Base-by-base conservation (phyloP, 2,113 vertebrate species). In the Todiramphus saurophagus region DNA sequence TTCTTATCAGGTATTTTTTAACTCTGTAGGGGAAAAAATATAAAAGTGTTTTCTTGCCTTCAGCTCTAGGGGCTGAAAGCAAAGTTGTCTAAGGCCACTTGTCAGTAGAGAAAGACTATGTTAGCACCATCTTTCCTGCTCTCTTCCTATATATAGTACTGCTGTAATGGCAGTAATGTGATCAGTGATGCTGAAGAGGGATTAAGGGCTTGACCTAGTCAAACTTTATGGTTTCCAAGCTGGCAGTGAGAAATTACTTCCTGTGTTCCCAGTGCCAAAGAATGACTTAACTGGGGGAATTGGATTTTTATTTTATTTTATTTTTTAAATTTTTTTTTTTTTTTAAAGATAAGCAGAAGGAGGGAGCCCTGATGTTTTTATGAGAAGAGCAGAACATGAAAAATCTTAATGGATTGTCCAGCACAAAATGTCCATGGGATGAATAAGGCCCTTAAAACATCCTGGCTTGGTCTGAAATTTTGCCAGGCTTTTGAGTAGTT, bases 231-330 rank as follows among this genome's bases (percentile, higher is more conserved):
- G 72, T 83, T 94, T 94, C 76, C 48, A 77, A 83, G 66, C n/a
- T 83, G 89, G 72, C 82, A 93, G 73, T 95, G 95, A 97, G 93
- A 92, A 95, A 96, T 95, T 87, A 79, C 77, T 97, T 96, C 92
- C 94, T 94, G 74, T 85, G 87, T 70, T 91, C 70, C 92, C 89
- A 95, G 83, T 83, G 87, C 93, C 91, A 96, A 94, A 91, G 78
- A 73, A 93, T 83, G 87, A 94, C 93, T 94, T 94, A 89, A 96
- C 69, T 85, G 89, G 80, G 63, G 78, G 92, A 87, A 87, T 51
- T 77, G 58, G 50, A 91, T 81, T 89, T 81, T 69, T 66, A 78
- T 41, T 53, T 10, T 1, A 6, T 6, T 3, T 72, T 41, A 19
- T 31, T 31, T 13, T 37, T 51, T 41, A 41, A 41, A 41, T 41